Conservation (phyloP, 1,140 invertebrate genomes). For the Archivesica marissinica region DNA sequence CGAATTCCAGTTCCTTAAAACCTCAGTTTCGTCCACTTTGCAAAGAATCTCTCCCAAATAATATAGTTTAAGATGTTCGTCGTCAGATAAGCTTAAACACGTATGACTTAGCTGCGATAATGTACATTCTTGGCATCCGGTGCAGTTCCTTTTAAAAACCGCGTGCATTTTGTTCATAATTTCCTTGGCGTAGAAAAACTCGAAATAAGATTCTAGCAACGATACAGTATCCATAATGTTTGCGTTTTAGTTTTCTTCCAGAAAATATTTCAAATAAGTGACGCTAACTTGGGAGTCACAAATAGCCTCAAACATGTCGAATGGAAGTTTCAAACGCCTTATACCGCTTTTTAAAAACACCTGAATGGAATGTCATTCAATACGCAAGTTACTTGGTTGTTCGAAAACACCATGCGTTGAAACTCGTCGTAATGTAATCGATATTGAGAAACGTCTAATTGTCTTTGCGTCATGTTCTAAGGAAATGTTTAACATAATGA, state of each 20-base stretch:
- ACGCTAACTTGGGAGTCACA: background rate
- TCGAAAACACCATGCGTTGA: background rate
- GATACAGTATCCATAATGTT: background rate
- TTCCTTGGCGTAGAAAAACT: slow-evolving; percentile 7
- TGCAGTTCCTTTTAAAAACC: slow-evolving; percentile 10
- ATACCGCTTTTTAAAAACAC: background rate
- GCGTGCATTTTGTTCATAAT: background rate
- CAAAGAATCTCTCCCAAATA: too few species aligned
- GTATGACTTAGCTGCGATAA: background rate
- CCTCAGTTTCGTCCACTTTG: background rate
- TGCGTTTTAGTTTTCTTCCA: background rate
- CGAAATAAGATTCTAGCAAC: slow-evolving; percentile 7
- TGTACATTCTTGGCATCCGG: background rate
- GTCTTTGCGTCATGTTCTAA: background rate
- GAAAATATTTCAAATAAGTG: slow-evolving; percentile 20
- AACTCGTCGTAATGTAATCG: slow-evolving; percentile 2
- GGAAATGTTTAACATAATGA: too few species aligned
- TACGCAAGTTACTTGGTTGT: slow-evolving; percentile 7
- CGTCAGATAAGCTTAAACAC: background rate
- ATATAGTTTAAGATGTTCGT: background rate
- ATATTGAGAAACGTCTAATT: background rate
- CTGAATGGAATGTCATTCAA: background rate
- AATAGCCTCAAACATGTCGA: background rate
- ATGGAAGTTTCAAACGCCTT: slow-evolving; percentile 7
- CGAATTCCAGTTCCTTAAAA: background rate